phyloP scores from a whole-genome alignment of 2,113 vertebrate species.

The Rattus rattus region DNA sequence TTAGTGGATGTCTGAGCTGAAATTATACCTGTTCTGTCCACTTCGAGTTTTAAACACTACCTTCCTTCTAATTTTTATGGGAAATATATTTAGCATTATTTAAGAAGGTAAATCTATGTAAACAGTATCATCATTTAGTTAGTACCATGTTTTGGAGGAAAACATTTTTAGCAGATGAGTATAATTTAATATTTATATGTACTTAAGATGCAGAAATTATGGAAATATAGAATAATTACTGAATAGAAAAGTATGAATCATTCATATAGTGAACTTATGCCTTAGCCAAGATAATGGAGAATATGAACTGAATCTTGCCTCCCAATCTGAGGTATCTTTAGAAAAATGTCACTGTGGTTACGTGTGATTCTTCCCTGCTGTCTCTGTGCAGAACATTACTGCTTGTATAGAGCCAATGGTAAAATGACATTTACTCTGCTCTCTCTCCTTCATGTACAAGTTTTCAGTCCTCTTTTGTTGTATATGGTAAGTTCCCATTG shows the following conservation, averaged over 20 bases:
- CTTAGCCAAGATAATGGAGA: slow-evolving; percentile 74
- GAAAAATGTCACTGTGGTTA: slow-evolving; percentile 73
- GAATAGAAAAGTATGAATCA: slow-evolving; percentile 77
- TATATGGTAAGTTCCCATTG: slow-evolving; percentile 3
- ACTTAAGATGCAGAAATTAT: slow-evolving; percentile 59
- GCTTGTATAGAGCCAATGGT: neutral
- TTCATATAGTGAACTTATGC: slow-evolving; percentile 76
- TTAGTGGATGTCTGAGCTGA: neutral
- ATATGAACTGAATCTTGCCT: slow-evolving; percentile 56
- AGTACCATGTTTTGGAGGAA: slow-evolving; percentile 42
- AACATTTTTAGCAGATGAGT: slow-evolving; percentile 42
- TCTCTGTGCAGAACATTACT: neutral
- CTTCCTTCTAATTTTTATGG: neutral
- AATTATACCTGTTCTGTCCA: neutral
- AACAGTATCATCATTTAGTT: slow-evolving; percentile 25
- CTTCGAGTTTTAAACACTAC: neutral
- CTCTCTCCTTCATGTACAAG: neutral
- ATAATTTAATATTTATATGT: slow-evolving; percentile 54
- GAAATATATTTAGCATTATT: slow-evolving; percentile 34
- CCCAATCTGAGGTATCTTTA: slow-evolving; percentile 64
- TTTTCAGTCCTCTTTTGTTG: neutral
- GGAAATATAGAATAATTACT: slow-evolving; percentile 64
- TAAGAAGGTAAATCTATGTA: slow-evolving; percentile 42
- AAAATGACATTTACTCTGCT: slow-evolving; percentile 33
- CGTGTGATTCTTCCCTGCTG: slow-evolving; percentile 69